A percentile compares a stretch with the other conserved stretches of the same genome.
phyloP scores from a whole-genome alignment of 2,888 invertebrate genomes.

The Parochlus steinenii region DNA sequence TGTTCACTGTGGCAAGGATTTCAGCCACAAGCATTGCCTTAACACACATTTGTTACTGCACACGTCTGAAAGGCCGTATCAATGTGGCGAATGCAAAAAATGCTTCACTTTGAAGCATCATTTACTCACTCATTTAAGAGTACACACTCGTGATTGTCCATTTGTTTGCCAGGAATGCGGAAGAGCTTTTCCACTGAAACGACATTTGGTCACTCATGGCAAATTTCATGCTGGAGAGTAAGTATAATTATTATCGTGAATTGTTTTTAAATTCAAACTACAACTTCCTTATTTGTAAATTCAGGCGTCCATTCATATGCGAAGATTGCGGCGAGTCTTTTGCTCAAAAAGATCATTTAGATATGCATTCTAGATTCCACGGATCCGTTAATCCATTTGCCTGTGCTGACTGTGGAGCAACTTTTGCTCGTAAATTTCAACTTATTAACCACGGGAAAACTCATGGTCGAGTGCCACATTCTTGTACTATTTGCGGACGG shows the following conservation, averaged over 20 bases:
- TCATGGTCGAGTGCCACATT: slow-evolving; percentile 64
- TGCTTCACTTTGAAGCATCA: slow-evolving; percentile 75
- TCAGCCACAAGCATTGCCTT: slow-evolving; percentile 66
- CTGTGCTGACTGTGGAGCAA: slow-evolving; percentile 77
- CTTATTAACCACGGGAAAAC: slow-evolving; percentile 68
- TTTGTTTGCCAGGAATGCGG: slow-evolving; percentile 73
- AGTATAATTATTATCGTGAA: neutral
- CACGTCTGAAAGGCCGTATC: slow-evolving; percentile 64
- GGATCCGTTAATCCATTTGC: slow-evolving; percentile 93
- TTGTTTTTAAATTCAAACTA: neutral
- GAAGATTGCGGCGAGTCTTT: slow-evolving; percentile 86
- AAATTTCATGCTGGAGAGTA: slow-evolving; percentile 70
- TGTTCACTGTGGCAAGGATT: slow-evolving; percentile 63
- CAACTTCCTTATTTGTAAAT: neutral
- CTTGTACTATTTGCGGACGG: slow-evolving; percentile 67
- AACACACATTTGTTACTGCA: slow-evolving; percentile 69
- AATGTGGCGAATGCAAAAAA: slow-evolving; percentile 73
- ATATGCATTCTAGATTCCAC: slow-evolving; percentile 56
- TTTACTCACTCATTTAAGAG: slow-evolving; percentile 61
- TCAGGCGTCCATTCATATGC: slow-evolving; percentile 16
- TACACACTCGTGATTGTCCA: slow-evolving; percentile 64
- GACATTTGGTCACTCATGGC: slow-evolving; percentile 68
- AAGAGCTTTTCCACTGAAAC: slow-evolving; percentile 61
- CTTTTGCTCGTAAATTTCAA: slow-evolving; percentile 73
- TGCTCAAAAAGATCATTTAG: slow-evolving; percentile 66